Evolutionary conservation across 2,113 vertebrate genomes (phyloP).

Genomic region (Cromileptes altivelis): DNA sequence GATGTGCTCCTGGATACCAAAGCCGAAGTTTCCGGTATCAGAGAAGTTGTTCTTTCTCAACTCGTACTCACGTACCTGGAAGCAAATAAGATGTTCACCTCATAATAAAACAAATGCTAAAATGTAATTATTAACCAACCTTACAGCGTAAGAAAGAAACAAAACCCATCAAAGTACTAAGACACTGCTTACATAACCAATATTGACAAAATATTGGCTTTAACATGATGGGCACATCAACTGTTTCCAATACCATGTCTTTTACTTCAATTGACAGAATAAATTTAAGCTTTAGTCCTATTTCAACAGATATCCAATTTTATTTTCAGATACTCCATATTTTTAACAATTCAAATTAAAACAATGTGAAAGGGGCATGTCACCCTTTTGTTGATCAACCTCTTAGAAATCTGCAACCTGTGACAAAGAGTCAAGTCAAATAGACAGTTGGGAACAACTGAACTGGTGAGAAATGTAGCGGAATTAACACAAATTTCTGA

Average conservation of each 20-base stretch:
- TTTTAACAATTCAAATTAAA: background rate
- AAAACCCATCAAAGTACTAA: background rate
- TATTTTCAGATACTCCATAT: background rate
- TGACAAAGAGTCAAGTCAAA: too few species aligned
- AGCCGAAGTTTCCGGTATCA: slow-evolving; percentile 98
- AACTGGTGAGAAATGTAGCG: too few species aligned
- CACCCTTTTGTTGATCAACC: background rate
- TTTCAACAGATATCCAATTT: background rate
- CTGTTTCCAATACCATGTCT: background rate
- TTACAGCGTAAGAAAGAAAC: background rate
- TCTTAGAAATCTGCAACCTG: too few species aligned
- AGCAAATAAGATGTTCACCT: background rate
- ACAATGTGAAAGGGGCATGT: background rate
- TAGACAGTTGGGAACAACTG: too few species aligned
- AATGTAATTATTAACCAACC: too few species aligned
- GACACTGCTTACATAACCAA: background rate
- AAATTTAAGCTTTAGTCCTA: too few species aligned
- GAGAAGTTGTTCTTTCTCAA: slow-evolving; percentile 99
- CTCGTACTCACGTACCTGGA: slow-evolving; percentile 97
- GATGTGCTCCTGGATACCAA: slow-evolving; percentile 99
- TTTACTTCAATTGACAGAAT: too few species aligned
- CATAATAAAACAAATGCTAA: background rate
- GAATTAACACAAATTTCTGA: slow-evolving; percentile 11
- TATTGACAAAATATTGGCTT: background rate
- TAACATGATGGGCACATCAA: background rate